Conservation (phyloP, 2,888 invertebrate genomes). For the Trachelus iudaicus region DNA sequence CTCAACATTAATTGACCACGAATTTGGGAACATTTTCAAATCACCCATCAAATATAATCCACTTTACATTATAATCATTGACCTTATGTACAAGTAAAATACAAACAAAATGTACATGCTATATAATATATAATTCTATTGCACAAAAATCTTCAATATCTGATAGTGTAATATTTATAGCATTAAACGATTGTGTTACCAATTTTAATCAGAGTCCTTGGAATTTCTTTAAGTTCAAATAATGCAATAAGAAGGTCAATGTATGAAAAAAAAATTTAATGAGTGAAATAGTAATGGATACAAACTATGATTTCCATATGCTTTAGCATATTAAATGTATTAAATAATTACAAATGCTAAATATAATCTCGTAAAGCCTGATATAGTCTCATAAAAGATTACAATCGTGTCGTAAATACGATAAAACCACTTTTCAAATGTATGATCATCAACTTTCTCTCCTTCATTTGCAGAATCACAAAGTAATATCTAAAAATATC, state of each 20-base stretch:
- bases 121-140: not conserved
- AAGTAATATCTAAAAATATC: not conserved
- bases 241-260: not conserved
- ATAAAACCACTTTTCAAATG: not conserved
- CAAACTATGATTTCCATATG: conserved; percentile 14
- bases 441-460: not conserved
- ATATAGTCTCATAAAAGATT: not conserved
- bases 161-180: not conserved
- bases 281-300: not conserved
- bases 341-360: conserved; percentile 7
- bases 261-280: not conserved
- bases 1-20: too few relatives aligned
- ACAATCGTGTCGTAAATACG: not conserved
- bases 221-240: not conserved
- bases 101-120: not conserved
- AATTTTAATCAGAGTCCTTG: not conserved
- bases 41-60: too few relatives aligned
- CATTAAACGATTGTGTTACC: not conserved
- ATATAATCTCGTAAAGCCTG: not conserved
- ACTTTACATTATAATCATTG: not conserved
- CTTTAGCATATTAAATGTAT: conserved; percentile 4
- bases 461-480: not conserved
- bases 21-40: too few relatives aligned
- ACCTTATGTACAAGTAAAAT: not conserved
- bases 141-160: not conserved